Evolutionary conservation across 2,797 vertebrate species (phyloP), one percentile per base, ranked within the genome.

Genomic region (Sciurus vulgaris): DNA sequence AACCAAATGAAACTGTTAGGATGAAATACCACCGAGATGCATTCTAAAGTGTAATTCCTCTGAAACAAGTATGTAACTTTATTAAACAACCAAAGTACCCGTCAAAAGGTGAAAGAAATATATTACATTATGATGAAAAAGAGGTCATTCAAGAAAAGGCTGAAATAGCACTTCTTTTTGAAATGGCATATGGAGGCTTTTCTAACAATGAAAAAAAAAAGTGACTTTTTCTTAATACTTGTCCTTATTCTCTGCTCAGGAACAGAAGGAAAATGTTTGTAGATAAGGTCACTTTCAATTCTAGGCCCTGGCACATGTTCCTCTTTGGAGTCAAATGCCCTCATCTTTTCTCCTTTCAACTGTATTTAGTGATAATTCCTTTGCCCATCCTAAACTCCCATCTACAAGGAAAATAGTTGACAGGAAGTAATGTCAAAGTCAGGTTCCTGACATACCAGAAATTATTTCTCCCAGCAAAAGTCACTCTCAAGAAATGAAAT

Each of bases 21-120:
- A 98, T 97, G 95, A 98, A 98, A 98, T 97, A 98, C 93, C 97
- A 98, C 95, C 22, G 26, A 96, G 96, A 97, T 95, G 89, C 94
- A 97, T 97, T 98, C 96, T 96, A 91, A 98, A 98, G 97, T 97
- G 76, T 94, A 98, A 98, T 98, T 98, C 95, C 95, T 98, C 96
- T 94, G 97, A 98, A 98, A 97, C 85, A 97, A 98, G 89, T 94
- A 94, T 96, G 84, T 97, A 98, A 98, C 97, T 98, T 98, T 98
- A 98, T 98, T 97, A 86, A 97, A 98, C 98, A 97, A 94, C 18
- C 88, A 83, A 98, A 98, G 97, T 91, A 79, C 96, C 96, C 93
- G 91, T 98, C 98, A 98, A 97, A 98, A 98, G 97, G 97, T 98
- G 97, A 98, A 98, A 97, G 97, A 98, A 98, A 98, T 98, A 98